Base-by-base conservation (phyloP, 2,797 vertebrate species). In the Sebastes wilsoni region DNA sequence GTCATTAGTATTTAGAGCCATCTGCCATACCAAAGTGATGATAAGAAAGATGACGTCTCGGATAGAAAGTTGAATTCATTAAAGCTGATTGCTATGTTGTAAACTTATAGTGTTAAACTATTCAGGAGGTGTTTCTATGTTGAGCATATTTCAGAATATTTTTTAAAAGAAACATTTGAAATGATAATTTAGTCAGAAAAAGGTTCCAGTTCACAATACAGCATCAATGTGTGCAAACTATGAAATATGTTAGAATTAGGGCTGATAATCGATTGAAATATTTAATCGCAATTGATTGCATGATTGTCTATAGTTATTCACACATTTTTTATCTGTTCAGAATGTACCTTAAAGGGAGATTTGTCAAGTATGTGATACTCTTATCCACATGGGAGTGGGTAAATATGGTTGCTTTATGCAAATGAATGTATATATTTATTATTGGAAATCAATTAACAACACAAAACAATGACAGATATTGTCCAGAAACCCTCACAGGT, bases 401-500 rank as follows among this genome's bases (percentile, higher is more conserved):
- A 38, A 5, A 38, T 0, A 42, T 42, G 38, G 0, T 16, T 42
- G 38, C 38, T 42, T 42, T 42, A 42, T 42, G 38, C 38, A 42
- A 42, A 42, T 42, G 1, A 0, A 0, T 42, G 0, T 46, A 0
- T 46, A 46, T 46, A 46, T 46, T 8, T 46, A 46, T 46, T 46
- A 0, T 46, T 46, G 42, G 5, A 46, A 46, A 46, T 46, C 16
- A 46, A 18, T 46, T 46, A 46, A 0, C 42, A 46, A 6, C 42
- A 46, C 16, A 46, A 46, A 0, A 46, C 1, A 46, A 46, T 46
- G 1, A 46, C 42, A 46, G 0, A 42, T 16, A 16, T 42, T 42
- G 38, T 42, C 38, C 38, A 42, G 38, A 38, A 38, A 38, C 38
- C 13, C 38, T 38, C 38, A 38, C 38, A 38, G 38, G 38, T 42